phyloP scores from a whole-genome alignment of 2,797 vertebrate species.

The Nannoperca australis region DNA sequence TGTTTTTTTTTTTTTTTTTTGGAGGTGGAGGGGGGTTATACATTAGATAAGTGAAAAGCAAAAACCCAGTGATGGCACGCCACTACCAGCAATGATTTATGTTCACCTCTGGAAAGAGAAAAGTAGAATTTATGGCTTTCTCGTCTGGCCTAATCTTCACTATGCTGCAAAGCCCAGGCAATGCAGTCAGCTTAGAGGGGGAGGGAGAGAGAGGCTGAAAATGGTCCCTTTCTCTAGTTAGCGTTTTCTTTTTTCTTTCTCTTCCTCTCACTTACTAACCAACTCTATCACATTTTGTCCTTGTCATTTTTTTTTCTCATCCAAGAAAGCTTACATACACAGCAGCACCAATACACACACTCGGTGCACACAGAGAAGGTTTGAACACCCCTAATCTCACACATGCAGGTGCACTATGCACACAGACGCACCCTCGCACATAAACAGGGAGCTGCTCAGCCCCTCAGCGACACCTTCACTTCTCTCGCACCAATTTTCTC shows the following conservation, averaged over 20 bases:
- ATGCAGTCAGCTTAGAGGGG: constrained; percentile 72
- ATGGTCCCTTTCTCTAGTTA: constrained; percentile 76
- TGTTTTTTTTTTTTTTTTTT: constrained; percentile 82
- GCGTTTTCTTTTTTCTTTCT: constrained; percentile 47
- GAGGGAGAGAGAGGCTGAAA: constrained; percentile 64
- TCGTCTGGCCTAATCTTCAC: constrained; percentile 80
- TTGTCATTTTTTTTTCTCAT: constrained; percentile 60
- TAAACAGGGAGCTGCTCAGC: constrained; percentile 62
- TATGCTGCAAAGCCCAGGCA: constrained; percentile 75
- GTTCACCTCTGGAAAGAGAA: constrained; percentile 83
- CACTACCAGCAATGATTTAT: constrained; percentile 83
- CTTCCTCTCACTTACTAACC: constrained; percentile 76
- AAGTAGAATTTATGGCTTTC: constrained; percentile 85
- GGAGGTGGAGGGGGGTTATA: constrained; percentile 61
- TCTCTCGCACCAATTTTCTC: constrained; percentile 80
- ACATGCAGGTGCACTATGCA: constrained; percentile 58
- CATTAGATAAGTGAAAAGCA: constrained; percentile 87
- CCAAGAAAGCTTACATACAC: constrained; percentile 46
- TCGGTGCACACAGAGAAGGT: constrained; percentile 12
- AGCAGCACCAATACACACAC: constrained; percentile 24
- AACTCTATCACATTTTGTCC: constrained; percentile 81
- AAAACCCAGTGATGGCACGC: constrained; percentile 79
- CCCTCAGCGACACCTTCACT: constrained; percentile 74
- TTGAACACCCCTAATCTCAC: constrained; percentile 61
- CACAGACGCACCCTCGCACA: constrained; percentile 58